These are phyloP conservation scores for Hucho hucho DNA, from an alignment of 2,113 vertebrate genomes.

Conservation along the genomic window DNA sequence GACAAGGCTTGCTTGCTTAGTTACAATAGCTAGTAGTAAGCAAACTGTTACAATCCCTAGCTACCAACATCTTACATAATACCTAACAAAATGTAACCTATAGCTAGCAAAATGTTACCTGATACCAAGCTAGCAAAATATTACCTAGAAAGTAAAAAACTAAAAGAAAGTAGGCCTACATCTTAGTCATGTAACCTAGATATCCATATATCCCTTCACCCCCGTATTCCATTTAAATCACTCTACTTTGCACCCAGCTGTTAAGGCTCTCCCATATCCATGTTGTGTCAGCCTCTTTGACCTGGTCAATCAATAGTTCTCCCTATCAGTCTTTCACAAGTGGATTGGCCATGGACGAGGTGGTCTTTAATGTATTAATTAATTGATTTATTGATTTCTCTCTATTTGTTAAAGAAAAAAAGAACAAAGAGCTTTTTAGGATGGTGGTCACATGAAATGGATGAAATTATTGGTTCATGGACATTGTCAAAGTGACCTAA, in stretches of 20 bases:
- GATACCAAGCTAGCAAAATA: too few relatives aligned
- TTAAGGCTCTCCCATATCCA: conserved; percentile 3
- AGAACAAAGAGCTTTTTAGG: conserved; percentile 38
- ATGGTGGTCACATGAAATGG: conserved; percentile 3
- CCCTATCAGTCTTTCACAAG: conserved; percentile 41
- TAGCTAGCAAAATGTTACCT: neutral
- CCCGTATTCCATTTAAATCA: conserved; percentile 6
- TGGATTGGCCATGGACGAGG: conserved; percentile 45
- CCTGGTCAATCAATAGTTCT: conserved; percentile 58
- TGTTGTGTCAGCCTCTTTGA: conserved; percentile 40
- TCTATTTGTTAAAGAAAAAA: conserved; percentile 23
- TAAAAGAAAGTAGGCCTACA: too few relatives aligned
- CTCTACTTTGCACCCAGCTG: conserved; percentile 31
- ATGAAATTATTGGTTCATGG: neutral
- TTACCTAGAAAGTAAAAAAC: neutral
- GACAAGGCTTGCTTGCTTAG: too few relatives aligned
- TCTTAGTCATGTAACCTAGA: neutral
- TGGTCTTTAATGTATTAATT: conserved; percentile 70
- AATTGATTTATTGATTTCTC: conserved; percentile 19
- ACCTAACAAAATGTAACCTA: too few relatives aligned
- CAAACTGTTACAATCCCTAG: too few relatives aligned
- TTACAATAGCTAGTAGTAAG: too few relatives aligned
- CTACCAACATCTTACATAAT: too few relatives aligned
- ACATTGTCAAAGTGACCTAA: neutral
- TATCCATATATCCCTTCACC: neutral